Evolutionary conservation across 2,888 invertebrate species (phyloP).

Genomic region (Apoda limacodes): DNA sequence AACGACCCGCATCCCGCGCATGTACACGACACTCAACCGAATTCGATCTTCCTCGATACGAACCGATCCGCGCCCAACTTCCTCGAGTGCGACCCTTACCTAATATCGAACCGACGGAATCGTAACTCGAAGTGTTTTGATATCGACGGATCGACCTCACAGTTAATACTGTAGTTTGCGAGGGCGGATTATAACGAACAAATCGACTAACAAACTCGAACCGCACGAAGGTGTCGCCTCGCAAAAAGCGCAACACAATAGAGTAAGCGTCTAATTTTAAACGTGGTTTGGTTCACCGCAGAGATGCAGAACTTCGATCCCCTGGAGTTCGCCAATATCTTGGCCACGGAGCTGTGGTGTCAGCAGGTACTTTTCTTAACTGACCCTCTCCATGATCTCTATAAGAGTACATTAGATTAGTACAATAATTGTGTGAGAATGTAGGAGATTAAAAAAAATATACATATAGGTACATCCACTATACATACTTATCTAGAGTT

Average conservation of each 20-base stretch:
- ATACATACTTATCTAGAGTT: no score
- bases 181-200: constrained; percentile 67
- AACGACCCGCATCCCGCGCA: constrained; percentile 68
- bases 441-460: no score
- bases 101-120: constrained; percentile 3
- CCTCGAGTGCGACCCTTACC: background rate
- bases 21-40: constrained; percentile 37
- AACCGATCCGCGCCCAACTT: constrained; percentile 38
- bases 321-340: constrained; percentile 86
- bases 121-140: constrained; percentile 21
- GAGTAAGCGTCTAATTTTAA: constrained; percentile 68
- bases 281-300: constrained; percentile 51
- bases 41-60: constrained; percentile 35
- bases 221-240: constrained; percentile 65
- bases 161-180: constrained; percentile 32
- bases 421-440: no score
- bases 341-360: constrained; percentile 86
- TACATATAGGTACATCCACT: no score
- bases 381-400: no score
- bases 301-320: constrained; percentile 77
- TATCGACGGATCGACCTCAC: constrained; percentile 38
- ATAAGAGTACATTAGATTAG: no score
- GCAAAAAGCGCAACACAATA: constrained; percentile 70
- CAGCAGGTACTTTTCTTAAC: constrained; percentile 86
- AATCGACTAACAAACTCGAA: constrained; percentile 67